These are phyloP conservation scores for Zosterops borbonicus DNA, from an alignment of 2,113 vertebrate genomes.

Conservation along the genomic window DNA sequence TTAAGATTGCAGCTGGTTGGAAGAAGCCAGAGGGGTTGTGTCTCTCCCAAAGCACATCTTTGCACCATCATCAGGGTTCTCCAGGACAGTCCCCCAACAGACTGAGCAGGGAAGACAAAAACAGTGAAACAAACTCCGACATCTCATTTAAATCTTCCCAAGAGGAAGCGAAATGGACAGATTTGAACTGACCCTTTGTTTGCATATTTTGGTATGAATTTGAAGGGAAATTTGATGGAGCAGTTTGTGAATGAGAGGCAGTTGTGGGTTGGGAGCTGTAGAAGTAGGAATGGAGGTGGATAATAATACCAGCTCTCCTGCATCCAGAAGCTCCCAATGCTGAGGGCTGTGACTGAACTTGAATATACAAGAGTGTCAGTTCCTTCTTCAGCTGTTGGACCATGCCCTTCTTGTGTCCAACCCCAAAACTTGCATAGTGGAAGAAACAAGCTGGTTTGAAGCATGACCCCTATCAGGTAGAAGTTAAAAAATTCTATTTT, in stretches of 20 bases:
- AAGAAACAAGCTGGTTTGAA: background rate
- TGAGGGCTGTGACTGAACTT: background rate
- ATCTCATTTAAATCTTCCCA: background rate
- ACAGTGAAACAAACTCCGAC: background rate
- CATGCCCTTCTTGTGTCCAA: background rate
- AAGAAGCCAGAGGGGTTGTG: fast-evolving
- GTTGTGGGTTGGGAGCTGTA: background rate
- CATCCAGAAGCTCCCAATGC: background rate
- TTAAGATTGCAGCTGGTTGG: background rate
- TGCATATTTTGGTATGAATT: background rate
- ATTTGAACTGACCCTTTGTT: background rate
- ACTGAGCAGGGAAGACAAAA: background rate
- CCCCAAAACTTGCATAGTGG: fast-evolving
- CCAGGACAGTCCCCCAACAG: fast-evolving
- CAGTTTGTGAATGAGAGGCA: background rate
- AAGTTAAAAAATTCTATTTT: background rate
- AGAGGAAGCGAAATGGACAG: background rate
- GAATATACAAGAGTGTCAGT: background rate
- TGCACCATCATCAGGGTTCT: background rate
- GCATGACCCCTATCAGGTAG: fast-evolving
- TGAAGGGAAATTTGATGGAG: background rate
- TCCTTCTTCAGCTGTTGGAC: background rate
- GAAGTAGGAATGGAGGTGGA: background rate
- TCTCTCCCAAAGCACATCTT: background rate
- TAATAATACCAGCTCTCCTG: background rate